These are phyloP conservation scores for Pelecanus crispus DNA, from an alignment of 2,113 vertebrate genomes.

Conservation along the genomic window DNA sequence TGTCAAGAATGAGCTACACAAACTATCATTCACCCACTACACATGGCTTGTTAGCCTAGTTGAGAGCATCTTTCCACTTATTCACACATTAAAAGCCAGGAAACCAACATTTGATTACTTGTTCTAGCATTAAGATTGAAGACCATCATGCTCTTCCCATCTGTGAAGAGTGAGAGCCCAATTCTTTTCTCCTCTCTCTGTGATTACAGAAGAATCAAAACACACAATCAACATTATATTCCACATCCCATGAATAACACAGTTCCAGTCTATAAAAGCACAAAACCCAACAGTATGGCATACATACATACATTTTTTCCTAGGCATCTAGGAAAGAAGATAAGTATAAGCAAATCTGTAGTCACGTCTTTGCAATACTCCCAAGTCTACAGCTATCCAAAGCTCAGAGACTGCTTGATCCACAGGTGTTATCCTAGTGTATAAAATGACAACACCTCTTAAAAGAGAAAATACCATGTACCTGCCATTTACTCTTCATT, in stretches of 20 bases:
- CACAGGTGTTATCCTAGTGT: background rate
- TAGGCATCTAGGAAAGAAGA: background rate
- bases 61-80: background rate
- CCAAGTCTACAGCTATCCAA: background rate
- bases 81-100: slow-evolving; percentile 18
- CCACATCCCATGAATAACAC: background rate
- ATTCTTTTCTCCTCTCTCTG: background rate
- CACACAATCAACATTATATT: background rate
- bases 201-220: background rate
- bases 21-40: background rate
- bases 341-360: background rate
- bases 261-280: background rate
- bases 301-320: background rate
- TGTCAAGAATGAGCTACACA: background rate
- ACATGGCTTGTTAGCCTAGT: background rate
- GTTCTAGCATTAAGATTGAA: slow-evolving; percentile 14
- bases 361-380: background rate
- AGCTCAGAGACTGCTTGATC: background rate
- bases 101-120: background rate
- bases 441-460: background rate
- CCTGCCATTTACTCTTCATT: background rate
- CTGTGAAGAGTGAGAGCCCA: background rate
- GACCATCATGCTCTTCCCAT: background rate
- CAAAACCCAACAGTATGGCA: background rate
- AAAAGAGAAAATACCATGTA: background rate